phyloP scores from a whole-genome alignment of 1,140 invertebrate genomes.

The Cotesia typhae region DNA sequence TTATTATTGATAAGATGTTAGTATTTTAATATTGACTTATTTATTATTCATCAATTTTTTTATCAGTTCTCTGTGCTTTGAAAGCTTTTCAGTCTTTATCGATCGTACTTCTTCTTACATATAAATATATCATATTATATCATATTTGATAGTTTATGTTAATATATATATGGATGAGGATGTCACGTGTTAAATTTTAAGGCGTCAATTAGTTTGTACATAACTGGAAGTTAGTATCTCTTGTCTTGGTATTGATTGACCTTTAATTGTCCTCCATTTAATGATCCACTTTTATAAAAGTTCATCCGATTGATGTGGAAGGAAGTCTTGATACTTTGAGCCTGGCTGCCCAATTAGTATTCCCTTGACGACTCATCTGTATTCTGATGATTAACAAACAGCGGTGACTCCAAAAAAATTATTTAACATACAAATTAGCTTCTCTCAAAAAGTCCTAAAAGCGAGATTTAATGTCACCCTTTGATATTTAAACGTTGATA shows the following conservation, averaged over 20 bases:
- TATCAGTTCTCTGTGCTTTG: too few relatives aligned
- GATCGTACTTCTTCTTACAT: too few relatives aligned
- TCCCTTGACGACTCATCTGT: constrained; percentile 19
- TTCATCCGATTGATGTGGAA: constrained; percentile 21
- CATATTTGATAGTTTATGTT: too few relatives aligned
- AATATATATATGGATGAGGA: too few relatives aligned
- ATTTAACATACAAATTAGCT: neutral
- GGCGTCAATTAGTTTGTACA: constrained; percentile 14
- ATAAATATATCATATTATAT: too few relatives aligned
- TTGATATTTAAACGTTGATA: too few relatives aligned
- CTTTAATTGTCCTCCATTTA: constrained; percentile 15
- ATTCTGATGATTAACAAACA: too few relatives aligned
- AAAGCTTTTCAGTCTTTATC: too few relatives aligned
- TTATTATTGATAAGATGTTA: too few relatives aligned
- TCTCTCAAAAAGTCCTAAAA: neutral
- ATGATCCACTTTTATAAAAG: neutral
- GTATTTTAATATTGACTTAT: too few relatives aligned
- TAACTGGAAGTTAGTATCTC: neutral
- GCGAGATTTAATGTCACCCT: neutral
- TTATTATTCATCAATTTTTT: too few relatives aligned
- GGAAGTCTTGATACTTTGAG: neutral
- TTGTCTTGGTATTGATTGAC: constrained; percentile 16
- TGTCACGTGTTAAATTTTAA: constrained; percentile 16
- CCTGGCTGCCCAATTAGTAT: constrained; percentile 15
- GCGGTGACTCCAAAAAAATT: neutral